phyloP scores from a whole-genome alignment of 2,797 vertebrate species.

The Somateria mollissima region DNA sequence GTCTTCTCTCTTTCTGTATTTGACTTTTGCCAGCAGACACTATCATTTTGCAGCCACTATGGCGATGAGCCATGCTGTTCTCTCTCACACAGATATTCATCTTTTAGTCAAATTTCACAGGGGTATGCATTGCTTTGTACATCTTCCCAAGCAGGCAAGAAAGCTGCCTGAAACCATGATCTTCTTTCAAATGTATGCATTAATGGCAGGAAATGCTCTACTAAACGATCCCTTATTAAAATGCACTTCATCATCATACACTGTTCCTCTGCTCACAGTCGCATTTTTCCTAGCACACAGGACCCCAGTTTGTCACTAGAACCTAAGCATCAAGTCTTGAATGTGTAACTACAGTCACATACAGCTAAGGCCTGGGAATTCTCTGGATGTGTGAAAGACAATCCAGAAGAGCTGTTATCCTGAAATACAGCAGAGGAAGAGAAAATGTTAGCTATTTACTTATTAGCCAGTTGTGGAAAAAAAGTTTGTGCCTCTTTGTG shows the following conservation, averaged over 20 bases:
- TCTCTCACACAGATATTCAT: rapidly evolving
- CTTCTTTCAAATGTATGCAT: not conserved
- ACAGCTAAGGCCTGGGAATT: not conserved
- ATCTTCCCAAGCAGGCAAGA: not conserved
- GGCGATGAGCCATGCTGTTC: not conserved
- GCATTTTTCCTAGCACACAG: not conserved
- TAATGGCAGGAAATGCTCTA: not conserved
- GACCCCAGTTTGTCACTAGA: not conserved
- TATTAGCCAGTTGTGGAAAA: not conserved
- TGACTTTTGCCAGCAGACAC: not conserved
- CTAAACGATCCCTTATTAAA: not conserved
- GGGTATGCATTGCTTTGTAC: not conserved
- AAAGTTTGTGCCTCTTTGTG: not conserved
- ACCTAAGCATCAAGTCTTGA: not conserved
- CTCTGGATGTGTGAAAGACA: not conserved
- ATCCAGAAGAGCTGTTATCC: not conserved
- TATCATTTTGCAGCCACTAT: not conserved
- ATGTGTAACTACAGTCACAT: not conserved
- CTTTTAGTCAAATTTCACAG: not conserved
- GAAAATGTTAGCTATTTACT: not conserved
- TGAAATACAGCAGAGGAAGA: not conserved
- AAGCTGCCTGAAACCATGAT: not conserved
- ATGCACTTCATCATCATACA: not conserved
- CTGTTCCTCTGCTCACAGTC: not conserved
- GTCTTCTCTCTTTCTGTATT: not conserved